A percentile compares a stretch with the other conserved stretches of the same genome.
These are phyloP conservation scores for Cephus pygmeus DNA, from an alignment of 2,888 invertebrate genomes.

Conservation along the genomic window DNA sequence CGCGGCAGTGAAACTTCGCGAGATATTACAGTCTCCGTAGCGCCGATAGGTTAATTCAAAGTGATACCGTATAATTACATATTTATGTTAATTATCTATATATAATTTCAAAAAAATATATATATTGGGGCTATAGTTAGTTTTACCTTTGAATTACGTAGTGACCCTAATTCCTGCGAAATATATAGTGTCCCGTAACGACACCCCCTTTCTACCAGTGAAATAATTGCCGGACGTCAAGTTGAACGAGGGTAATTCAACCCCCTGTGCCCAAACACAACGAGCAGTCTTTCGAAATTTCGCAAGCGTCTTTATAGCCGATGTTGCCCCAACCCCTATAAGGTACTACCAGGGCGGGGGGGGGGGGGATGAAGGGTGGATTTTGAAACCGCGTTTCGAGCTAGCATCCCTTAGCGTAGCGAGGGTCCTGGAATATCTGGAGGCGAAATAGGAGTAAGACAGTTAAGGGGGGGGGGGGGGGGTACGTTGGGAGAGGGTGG, in stretches of 20 bases:
- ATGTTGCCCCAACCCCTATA: not conserved
- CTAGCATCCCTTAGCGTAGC: not conserved
- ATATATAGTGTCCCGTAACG: conserved; percentile 19
- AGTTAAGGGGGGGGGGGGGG: not conserved
- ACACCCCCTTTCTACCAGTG: not conserved
- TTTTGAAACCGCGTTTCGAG: not conserved
- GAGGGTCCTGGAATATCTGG: not conserved
- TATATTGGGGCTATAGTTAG: not conserved
- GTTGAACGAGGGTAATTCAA: conserved; percentile 14
- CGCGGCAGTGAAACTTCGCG: not conserved
- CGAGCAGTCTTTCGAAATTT: conserved; percentile 25
- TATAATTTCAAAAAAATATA: not conserved
- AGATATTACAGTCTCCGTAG: not conserved
- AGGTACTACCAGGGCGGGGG: not conserved
- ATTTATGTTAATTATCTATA: not conserved
- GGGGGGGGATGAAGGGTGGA: not conserved
- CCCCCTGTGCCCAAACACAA: conserved; percentile 12
- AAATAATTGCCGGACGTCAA: conserved; percentile 4
- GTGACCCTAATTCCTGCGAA: conserved; percentile 20
- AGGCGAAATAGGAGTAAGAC: not conserved
- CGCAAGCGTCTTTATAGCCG: conserved; percentile 32
- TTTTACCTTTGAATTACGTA: not conserved
- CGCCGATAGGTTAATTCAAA: not conserved
- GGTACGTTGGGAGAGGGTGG: conserved; percentile 44
- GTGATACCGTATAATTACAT: not conserved